Conservation (phyloP, 1,140 invertebrate genomes). For the Cardiocondyla obscurior region DNA sequence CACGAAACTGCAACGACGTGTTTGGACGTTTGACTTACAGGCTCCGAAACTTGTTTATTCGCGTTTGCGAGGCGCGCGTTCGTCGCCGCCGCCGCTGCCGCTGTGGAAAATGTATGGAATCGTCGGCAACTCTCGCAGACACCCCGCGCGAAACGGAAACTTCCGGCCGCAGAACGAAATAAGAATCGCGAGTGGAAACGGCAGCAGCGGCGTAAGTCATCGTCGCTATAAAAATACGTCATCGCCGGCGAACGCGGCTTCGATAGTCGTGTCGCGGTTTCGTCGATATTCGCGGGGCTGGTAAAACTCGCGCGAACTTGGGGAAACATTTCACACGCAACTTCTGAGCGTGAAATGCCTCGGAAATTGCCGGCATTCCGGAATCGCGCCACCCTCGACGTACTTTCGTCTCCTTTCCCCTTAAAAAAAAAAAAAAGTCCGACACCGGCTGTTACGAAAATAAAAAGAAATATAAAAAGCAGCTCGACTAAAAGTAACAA, state of each 20-base stretch:
- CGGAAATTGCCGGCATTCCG: conserved; percentile 15
- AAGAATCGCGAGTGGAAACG: conserved; percentile 40
- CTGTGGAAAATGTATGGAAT: conserved; percentile 52
- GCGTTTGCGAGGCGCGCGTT: conserved; percentile 27
- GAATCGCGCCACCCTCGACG: not conserved
- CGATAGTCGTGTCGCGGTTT: conserved; percentile 4
- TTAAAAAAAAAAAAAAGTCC: too few relatives aligned
- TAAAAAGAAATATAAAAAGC: not conserved
- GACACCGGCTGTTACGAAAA: not conserved
- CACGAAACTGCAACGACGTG: conserved; percentile 57
- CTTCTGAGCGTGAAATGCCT: not conserved
- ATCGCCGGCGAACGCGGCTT: conserved; percentile 22
- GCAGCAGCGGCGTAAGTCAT: conserved; percentile 34
- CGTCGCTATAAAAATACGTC: conserved; percentile 53
- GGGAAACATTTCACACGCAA: conserved; percentile 14
- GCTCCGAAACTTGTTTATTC: conserved; percentile 63
- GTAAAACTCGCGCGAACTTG: conserved; percentile 34
- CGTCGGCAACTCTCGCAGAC: conserved; percentile 32
- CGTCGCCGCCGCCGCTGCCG: not conserved
- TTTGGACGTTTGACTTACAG: conserved; percentile 69
- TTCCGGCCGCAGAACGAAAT: too few relatives aligned
- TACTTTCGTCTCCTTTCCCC: not conserved
- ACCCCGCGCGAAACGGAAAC: conserved; percentile 45
- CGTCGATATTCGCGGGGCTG: conserved; percentile 26
- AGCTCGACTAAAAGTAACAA: not conserved